Base-by-base conservation (phyloP, 1,140 invertebrate genomes). In the Danaus plexippus region DNA sequence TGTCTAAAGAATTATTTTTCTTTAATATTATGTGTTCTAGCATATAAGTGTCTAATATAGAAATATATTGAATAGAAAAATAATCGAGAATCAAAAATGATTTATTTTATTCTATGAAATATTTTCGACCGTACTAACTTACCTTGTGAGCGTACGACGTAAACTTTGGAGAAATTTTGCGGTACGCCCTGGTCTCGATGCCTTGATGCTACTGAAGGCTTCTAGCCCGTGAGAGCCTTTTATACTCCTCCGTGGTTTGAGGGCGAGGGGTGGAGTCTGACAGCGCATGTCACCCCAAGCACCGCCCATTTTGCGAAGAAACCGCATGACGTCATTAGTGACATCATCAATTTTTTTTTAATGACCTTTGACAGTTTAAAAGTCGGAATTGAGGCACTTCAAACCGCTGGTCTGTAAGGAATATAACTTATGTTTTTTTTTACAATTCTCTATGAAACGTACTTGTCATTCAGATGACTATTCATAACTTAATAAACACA, bases 271-370 rank as follows among this genome's bases (percentile, higher is more conserved):
- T 63, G 75, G 75, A 49, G 69, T 67, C 46, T 51, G 8, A 13
- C 10, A 54, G 67, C 69, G 69, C 75, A 75, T 67, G 71, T 9
- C 56, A 47, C 52, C 18, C n/a, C 40, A 57, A 22, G 56, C 68
- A 48, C 73, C 75, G 32, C 75, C 75, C 54, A 48, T 69, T 74
- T 74, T 70, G 52, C 66, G 47, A 69, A 61, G 58, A 71, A 69
- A 63, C 61, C 15, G 43, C 3, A 43, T 66, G 72, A 75, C 75
- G 73, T 75, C 60, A 63, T 11, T 9, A 12, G 47, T 72, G 73
- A 77, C 71, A 64, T 76, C 71, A 75, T 53, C 3, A 42, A 60
- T 55, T 56, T 47, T 52, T 55, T 47, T 42, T 56, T 57, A 43
- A 66, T 64, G 54, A 54, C 54, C 64, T 32, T 32, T 32, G 22